Evolutionary conservation across 2,888 invertebrate genomes (phyloP).

Genomic region (Trichopria drosophilae): DNA sequence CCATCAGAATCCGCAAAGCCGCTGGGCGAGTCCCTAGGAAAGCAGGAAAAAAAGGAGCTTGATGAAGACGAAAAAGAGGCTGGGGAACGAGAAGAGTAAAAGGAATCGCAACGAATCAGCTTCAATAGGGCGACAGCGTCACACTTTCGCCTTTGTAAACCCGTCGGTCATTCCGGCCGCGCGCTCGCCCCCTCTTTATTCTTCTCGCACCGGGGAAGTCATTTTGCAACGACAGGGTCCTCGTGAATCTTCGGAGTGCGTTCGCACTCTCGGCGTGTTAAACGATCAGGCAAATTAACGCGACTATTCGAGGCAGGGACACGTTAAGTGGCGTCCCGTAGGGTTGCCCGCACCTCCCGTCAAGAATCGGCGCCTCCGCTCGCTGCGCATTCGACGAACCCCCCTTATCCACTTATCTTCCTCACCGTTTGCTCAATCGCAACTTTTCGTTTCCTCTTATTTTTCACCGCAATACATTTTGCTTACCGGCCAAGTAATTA

Average conservation of each 20-base stretch:
- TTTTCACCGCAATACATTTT: too few species aligned
- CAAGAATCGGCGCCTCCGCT: conserved; percentile 41
- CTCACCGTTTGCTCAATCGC: too few species aligned
- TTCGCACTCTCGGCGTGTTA: conserved; percentile 25
- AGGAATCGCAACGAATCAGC: conserved; percentile 29
- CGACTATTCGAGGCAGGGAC: conserved; percentile 45
- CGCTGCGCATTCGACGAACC: conserved; percentile 24
- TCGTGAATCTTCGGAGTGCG: not conserved
- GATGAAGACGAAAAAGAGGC: not conserved
- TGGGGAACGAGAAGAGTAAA: conserved; percentile 4
- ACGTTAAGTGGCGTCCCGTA: conserved; percentile 56
- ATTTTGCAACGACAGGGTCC: not conserved
- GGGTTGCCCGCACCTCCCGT: conserved; percentile 51
- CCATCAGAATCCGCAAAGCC: too few species aligned
- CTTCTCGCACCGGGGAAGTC: conserved; percentile 2
- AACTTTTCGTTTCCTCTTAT: too few species aligned
- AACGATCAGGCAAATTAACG: conserved; percentile 42
- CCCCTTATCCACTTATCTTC: too few species aligned
- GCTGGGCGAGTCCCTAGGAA: too few species aligned
- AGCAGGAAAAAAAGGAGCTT: too few species aligned
- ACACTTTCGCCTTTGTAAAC: conserved; percentile 25
- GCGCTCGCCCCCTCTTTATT: conserved; percentile 17
- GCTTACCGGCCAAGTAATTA: too few species aligned
- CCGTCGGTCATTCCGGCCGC: conserved; percentile 23
- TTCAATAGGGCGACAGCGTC: conserved; percentile 17